Evolutionary conservation across 1,140 invertebrate species (phyloP).

Genomic region (Drosophila serrata): DNA sequence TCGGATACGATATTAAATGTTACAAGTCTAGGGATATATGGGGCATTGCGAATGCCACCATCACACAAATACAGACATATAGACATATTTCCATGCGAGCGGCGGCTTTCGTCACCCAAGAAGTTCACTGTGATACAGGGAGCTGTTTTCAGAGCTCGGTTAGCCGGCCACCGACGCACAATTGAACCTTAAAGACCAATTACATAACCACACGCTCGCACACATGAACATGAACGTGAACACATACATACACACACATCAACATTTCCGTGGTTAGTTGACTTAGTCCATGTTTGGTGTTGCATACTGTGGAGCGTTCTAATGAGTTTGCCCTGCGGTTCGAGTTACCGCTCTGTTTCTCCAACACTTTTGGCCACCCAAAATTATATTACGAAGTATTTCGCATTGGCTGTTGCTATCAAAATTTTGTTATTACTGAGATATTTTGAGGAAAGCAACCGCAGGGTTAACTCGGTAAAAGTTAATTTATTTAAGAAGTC

Average conservation of each 20-base stretch:
- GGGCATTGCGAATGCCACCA: conserved; percentile 37
- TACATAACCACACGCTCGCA: conserved; percentile 34
- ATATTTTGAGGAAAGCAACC: conserved; percentile 12
- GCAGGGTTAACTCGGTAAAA: conserved; percentile 23
- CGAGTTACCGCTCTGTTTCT: neutral
- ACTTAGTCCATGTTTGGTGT: conserved; percentile 50
- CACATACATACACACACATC: conserved; percentile 37
- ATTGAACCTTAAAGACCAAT: conserved; percentile 48
- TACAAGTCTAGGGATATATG: conserved; percentile 17
- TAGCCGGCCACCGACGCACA: conserved; percentile 33
- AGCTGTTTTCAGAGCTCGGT: conserved; percentile 33
- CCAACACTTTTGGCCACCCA: neutral
- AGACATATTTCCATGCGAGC: conserved; percentile 18
- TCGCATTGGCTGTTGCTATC: neutral
- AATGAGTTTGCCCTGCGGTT: conserved; percentile 41
- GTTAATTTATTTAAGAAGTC: conserved; percentile 43
- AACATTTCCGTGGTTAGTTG: conserved; percentile 54
- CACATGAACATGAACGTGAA: conserved; percentile 13
- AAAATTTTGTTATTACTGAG: neutral
- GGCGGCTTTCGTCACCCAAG: conserved; percentile 33
- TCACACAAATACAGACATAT: neutral
- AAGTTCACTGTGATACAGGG: conserved; percentile 51
- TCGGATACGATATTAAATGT: conserved; percentile 27
- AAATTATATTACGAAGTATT: neutral
- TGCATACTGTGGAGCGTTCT: conserved; percentile 60